These are phyloP conservation scores for Bryconaethiops microstoma DNA, from an alignment of 2,797 vertebrate genomes.

Conservation along the genomic window DNA sequence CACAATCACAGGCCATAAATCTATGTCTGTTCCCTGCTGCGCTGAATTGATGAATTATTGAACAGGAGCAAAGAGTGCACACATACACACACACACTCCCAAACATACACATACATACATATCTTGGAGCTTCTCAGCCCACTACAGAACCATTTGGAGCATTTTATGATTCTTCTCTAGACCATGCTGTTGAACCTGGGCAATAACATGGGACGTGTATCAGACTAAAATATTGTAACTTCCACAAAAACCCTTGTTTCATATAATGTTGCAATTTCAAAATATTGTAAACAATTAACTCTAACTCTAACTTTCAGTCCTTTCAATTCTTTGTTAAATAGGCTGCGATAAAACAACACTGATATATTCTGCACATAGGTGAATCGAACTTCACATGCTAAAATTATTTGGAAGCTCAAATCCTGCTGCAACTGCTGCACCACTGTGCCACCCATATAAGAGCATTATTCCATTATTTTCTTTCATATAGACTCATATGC, in stretches of 20 bases:
- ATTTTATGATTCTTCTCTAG: conserved; percentile 23
- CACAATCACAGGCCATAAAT: conserved; percentile 89
- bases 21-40: conserved; percentile 85
- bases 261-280: not conserved
- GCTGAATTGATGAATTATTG: conserved; percentile 88
- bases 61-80: conserved; percentile 71
- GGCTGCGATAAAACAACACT: no score
- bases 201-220: not conserved
- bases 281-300: no score
- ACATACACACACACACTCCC: conserved; percentile 41
- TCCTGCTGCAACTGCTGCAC: no score
- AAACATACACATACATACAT: conserved; percentile 56
- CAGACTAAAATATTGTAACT: not conserved
- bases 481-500: no score
- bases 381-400: no score
- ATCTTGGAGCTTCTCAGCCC: conserved; percentile 13
- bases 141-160: conserved; percentile 15
- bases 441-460: no score
- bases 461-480: no score
- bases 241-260: not conserved
- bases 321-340: no score
- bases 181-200: not conserved
- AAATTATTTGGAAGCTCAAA: no score
- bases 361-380: no score
- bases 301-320: no score